These are phyloP conservation scores for Drosophila baimaii DNA, from an alignment of 1,140 invertebrate genomes.

Conservation along the genomic window DNA sequence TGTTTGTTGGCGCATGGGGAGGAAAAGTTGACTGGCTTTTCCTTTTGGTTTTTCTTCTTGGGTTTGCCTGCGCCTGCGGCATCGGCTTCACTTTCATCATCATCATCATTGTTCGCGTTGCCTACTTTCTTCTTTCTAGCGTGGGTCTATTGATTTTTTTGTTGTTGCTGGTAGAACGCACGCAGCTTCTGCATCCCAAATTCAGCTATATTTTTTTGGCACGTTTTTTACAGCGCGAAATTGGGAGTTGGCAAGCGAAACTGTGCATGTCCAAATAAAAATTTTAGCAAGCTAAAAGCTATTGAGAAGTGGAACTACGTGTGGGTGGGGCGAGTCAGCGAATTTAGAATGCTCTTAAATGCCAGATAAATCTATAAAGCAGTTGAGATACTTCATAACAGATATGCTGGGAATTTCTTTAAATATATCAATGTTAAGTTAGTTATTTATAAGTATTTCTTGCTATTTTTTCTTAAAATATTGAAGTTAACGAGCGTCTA, in stretches of 20 bases:
- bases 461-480: neutral
- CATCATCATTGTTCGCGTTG: conserved; percentile 42
- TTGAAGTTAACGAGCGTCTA: neutral
- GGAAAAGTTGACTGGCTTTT: conserved; percentile 34
- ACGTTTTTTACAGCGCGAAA: conserved; percentile 23
- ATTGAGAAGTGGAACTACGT: conserved; percentile 17
- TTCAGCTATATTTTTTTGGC: conserved; percentile 48
- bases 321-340: neutral
- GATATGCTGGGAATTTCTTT: neutral
- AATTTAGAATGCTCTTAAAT: conserved; percentile 26
- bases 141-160: conserved; percentile 59
- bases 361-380: neutral
- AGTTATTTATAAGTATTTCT: neutral
- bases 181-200: neutral
- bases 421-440: no score
- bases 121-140: conserved; percentile 47
- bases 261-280: conserved; percentile 61
- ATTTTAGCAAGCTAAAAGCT: conserved; percentile 47
- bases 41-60: conserved; percentile 34
- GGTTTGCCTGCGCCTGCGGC: conserved; percentile 51
- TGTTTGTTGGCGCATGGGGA: conserved; percentile 40
- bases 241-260: conserved; percentile 49
- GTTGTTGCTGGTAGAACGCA: conserved; percentile 1
- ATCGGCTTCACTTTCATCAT: conserved; percentile 56
- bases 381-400: no score